Evolutionary conservation across 2,888 invertebrate species (phyloP), one percentile per base, ranked within the genome.

Genomic region (Mycalesis mineus): DNA sequence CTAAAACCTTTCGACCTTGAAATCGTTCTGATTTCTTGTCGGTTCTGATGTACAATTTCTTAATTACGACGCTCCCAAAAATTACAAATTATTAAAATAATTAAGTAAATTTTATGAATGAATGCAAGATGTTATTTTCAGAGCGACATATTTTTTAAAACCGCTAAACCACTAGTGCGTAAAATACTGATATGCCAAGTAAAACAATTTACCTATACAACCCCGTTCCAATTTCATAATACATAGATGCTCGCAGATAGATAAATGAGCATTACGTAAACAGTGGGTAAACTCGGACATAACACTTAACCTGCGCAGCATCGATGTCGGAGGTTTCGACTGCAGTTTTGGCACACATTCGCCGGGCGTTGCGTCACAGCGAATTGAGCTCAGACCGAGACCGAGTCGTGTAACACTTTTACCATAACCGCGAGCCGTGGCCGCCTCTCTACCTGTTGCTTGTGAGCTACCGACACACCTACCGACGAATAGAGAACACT

Each of bases 311-410:
- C 62, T 65, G 68, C 59, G 62, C 63, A 59, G 57, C 64, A 60
- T 65, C 62, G 64, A 63, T 66, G 67, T 67, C 66, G 77, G 78
- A 81, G 83, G 80, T 78, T 82, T 7, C 71, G 75, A 72, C 76
- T 88, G 88, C 87, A 87, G 78, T 87, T 87, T 85, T 86, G 87
- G 87, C 88, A 88, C 80, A 89, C 84, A 88, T 88, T 87, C 78
- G 82, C 78, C 57, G 63, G 55, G 64, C 59, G 59, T 87, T 86
- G 87, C 87, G 80, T 87, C 80, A 84, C 71, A 60, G 58, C 70
- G 80, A 78, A 84, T 80, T 78, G 83, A 76, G 87, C 78, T 78
- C 86, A 78, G 72, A 60, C 61, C 52, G 57, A 47, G 72, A 60
- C 62, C 50, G 56, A 55, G 57, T 51, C 77, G 80, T 80, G 87